Base-by-base conservation (phyloP, 2,888 invertebrate species). In the Oscheius myriophilus region DNA sequence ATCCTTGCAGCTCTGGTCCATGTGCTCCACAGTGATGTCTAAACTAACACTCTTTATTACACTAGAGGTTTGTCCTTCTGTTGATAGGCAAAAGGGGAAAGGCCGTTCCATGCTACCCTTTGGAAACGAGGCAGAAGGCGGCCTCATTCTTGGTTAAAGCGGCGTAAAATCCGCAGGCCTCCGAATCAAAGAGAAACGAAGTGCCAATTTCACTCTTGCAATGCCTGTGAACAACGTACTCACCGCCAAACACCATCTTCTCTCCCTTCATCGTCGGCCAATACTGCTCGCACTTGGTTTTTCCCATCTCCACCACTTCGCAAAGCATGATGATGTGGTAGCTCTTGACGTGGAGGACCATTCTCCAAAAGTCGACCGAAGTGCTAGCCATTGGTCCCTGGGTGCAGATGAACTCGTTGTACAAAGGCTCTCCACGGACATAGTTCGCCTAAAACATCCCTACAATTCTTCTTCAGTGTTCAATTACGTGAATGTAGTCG, bases 241-340 rank as follows among this genome's bases (percentile, higher is more conserved):
- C 1, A 67, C 67, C 67, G 51, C 67, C 68, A 33, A 42, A 68
- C 3, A 51, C 33, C 33, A 51, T 53, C 54, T 62, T 52, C 26
- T 53, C 62, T 43, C 54, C 62, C 14, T 39, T n/a, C 9, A 23
- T 39, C 54, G 33, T 42, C 12, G 68, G 68, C 39, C 61, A 62
- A 16, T 68, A 68, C 55, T 68, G 61, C 7, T 55, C 63, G n/a
- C 63, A 63, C 33, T 69, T 69, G 12, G 21, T 49, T 33, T 69
- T 69, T 16, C 69, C 69, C 23, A 18, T 23, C 42, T 69, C 69
- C 16, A 53, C 43, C 23, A 63, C 49, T 14, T 69, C 59, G 33
- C 69, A 69, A 14, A 69, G 25, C 62, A 63, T 69, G 43, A 63
- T 26, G 33, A 69, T 57, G 42, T 62, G 43, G 49, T 49, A 39